phyloP scores from a whole-genome alignment of 2,888 invertebrate genomes.

The Belgica antarctica region DNA sequence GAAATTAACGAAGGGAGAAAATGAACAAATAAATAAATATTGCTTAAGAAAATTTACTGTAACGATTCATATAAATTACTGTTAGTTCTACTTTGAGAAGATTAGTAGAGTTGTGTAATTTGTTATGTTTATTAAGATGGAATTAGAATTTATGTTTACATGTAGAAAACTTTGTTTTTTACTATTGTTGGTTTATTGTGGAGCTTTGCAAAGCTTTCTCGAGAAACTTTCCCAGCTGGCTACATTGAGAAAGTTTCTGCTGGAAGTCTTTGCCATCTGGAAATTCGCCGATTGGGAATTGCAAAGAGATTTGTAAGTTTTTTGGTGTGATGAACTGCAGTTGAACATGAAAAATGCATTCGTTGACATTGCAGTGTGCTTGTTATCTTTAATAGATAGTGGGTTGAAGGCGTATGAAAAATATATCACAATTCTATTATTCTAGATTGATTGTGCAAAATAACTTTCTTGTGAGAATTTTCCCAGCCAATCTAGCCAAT shows the following conservation, averaged over 20 bases:
- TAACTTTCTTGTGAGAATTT: too few relatives aligned
- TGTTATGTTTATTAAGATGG: slow-evolving; percentile 36
- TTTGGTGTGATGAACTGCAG: too few relatives aligned
- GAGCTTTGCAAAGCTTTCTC: background rate
- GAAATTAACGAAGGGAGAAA: slow-evolving; percentile 20
- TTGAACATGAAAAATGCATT: too few relatives aligned
- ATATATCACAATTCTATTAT: too few relatives aligned
- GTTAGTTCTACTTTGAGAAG: slow-evolving; percentile 37
- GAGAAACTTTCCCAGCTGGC: background rate
- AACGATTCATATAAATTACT: slow-evolving; percentile 33
- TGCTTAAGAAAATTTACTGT: slow-evolving; percentile 36
- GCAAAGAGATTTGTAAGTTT: too few relatives aligned
- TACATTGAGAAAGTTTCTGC: background rate
- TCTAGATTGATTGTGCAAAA: too few relatives aligned
- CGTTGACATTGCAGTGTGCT: too few relatives aligned
- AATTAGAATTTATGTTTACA: slow-evolving; percentile 42
- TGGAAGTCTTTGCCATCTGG: too few relatives aligned
- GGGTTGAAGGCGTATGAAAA: too few relatives aligned
- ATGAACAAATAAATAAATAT: slow-evolving; percentile 38
- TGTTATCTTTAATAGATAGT: too few relatives aligned
- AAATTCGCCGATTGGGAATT: too few relatives aligned
- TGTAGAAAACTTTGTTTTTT: slow-evolving; percentile 27
- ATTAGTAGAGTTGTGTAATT: slow-evolving; percentile 40
- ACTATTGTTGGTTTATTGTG: background rate
- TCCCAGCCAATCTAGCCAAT: too few relatives aligned